Conservation (phyloP, 2,888 invertebrate species). For the Seira sanloemensis region DNA sequence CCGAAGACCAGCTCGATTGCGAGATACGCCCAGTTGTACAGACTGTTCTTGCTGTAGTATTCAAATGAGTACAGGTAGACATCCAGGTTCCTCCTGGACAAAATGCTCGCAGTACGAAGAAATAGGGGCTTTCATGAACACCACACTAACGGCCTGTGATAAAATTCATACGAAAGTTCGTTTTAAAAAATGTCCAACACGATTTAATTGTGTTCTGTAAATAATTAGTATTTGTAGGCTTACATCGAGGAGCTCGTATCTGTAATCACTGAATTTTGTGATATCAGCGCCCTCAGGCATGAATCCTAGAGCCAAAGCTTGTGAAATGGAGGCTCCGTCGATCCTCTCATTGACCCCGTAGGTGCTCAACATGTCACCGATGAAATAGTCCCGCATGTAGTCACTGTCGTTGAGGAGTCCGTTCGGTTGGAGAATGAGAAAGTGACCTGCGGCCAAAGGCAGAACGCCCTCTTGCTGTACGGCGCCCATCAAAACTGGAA, state of each 20-base stretch:
- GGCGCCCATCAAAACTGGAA: slow-evolving; percentile 60
- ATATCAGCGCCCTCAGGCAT: slow-evolving; percentile 18
- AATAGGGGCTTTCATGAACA: slow-evolving; percentile 68
- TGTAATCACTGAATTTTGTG: slow-evolving; percentile 25
- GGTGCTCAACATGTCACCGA: slow-evolving; percentile 50
- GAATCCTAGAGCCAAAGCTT: slow-evolving; percentile 45
- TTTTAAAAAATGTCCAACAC: too few species aligned
- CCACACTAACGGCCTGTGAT: slow-evolving; percentile 32
- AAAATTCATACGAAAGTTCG: too few species aligned
- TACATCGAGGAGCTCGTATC: slow-evolving; percentile 60
- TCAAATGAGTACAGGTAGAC: slow-evolving; percentile 71
- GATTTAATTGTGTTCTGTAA: too few species aligned
- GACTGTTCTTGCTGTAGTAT: slow-evolving; percentile 52
- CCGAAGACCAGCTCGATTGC: slow-evolving; percentile 48
- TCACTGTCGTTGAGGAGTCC: slow-evolving; percentile 38
- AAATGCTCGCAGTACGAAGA: slow-evolving; percentile 64
- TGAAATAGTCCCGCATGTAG: slow-evolving; percentile 45
- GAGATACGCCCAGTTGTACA: slow-evolving; percentile 50
- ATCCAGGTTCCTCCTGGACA: slow-evolving; percentile 49
- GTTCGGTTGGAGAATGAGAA: slow-evolving; percentile 28
- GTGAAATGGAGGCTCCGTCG: slow-evolving; percentile 56
- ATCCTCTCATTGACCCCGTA: slow-evolving; percentile 51
- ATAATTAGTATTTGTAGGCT: slow-evolving; percentile 1
- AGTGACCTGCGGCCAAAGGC: slow-evolving; percentile 50
- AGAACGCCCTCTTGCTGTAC: slow-evolving; percentile 66